Conservation (phyloP, 1,140 invertebrate species). For the Anagrus nilaparvatae region DNA sequence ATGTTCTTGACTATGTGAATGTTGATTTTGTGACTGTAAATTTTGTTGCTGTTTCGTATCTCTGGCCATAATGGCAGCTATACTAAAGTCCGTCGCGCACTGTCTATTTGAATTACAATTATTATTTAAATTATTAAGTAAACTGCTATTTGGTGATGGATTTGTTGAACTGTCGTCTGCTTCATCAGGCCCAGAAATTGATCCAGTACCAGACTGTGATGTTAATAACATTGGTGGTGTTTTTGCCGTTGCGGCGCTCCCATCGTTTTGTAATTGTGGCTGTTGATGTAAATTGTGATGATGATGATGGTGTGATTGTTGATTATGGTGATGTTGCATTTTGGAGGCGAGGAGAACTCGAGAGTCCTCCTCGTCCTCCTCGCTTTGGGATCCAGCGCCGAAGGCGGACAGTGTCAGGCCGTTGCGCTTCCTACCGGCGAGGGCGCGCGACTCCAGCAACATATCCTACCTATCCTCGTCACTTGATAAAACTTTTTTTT, state of each 20-base stretch:
- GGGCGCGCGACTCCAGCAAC: conserved; percentile 44
- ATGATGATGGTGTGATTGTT: background rate
- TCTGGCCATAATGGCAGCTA: conserved; percentile 84
- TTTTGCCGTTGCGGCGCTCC: too few species aligned
- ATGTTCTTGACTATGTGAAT: too few species aligned
- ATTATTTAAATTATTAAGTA: conserved; percentile 34
- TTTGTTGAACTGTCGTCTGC: conserved; percentile 28
- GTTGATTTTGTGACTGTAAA: conserved; percentile 21
- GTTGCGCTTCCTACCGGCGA: conserved; percentile 42
- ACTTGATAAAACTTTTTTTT: background rate
- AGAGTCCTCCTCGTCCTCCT: conserved; percentile 42
- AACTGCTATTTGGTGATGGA: conserved; percentile 36
- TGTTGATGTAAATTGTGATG: background rate
- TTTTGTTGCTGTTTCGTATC: conserved; percentile 47
- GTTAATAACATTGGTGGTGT: conserved; percentile 20
- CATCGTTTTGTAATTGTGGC: too few species aligned
- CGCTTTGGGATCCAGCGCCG: conserved; percentile 34
- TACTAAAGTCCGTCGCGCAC: conserved; percentile 84
- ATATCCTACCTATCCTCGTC: conserved; percentile 26
- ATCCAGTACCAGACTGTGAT: conserved; percentile 27
- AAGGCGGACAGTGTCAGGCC: conserved; percentile 41
- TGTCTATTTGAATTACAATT: conserved; percentile 42
- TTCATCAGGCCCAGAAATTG: conserved; percentile 23
- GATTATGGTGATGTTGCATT: conserved; percentile 27
- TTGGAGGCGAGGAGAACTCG: conserved; percentile 46